Percentiles rank a stretch among this genome's conserved stretches.
Conservation (phyloP, 1,140 invertebrate species). For the Achatina immaculata region DNA sequence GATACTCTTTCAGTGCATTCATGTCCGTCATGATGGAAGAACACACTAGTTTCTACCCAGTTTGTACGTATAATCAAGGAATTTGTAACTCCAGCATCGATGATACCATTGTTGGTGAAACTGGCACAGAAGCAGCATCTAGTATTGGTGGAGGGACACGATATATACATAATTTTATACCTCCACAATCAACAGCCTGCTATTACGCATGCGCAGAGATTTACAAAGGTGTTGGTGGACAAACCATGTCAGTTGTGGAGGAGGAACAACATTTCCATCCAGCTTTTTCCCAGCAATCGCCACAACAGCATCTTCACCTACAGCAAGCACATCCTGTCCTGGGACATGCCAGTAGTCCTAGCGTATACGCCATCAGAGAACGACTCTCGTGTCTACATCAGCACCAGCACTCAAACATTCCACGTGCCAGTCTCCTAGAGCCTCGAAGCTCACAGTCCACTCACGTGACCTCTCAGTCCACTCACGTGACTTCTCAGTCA, state of each 20-base stretch:
- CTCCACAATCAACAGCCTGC: constrained; percentile 43
- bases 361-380: neutral
- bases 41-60: constrained; percentile 28
- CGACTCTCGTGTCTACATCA: neutral
- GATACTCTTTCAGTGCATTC: neutral
- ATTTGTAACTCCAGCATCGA: neutral
- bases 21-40: constrained; percentile 16
- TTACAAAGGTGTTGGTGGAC: constrained; percentile 57
- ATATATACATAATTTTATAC: neutral
- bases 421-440: neutral
- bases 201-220: constrained; percentile 45
- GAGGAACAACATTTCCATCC: constrained; percentile 43
- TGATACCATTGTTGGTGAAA: neutral
- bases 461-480: neutral
- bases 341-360: neutral
- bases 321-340: neutral
- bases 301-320: constrained; percentile 15
- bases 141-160: neutral
- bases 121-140: neutral
- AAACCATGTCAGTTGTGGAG: constrained; percentile 65
- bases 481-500: neutral
- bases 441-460: neutral
- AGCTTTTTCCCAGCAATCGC: constrained; percentile 25
- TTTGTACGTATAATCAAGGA: constrained; percentile 35
- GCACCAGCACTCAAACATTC: constrained; percentile 12